Conservation (phyloP, 2,113 vertebrate genomes). For the Erinaceus europaeus region DNA sequence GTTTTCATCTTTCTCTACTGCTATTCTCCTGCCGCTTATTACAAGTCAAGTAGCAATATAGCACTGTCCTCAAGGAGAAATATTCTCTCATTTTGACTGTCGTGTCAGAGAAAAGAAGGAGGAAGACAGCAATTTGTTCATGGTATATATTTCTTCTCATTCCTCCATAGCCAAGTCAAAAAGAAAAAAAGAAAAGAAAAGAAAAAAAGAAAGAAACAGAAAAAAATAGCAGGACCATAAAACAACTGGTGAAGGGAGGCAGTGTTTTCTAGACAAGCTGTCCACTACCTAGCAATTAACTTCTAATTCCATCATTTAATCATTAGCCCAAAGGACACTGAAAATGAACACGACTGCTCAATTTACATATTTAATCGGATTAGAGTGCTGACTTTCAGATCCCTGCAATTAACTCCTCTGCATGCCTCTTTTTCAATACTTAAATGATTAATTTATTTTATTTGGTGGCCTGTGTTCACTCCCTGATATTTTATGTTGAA, state of each 20-base stretch:
- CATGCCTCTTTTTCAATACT: constrained; percentile 58
- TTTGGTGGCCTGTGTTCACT: constrained; percentile 59
- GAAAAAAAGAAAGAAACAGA: too few relatives aligned
- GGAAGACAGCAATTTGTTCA: constrained; percentile 14
- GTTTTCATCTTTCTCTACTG: constrained; percentile 9
- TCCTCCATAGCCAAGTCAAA: not conserved
- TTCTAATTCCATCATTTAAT: constrained; percentile 80
- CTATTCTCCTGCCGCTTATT: constrained; percentile 51
- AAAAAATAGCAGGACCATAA: not conserved
- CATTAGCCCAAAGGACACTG: constrained; percentile 76
- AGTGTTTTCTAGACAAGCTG: constrained; percentile 47
- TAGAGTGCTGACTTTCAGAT: constrained; percentile 78
- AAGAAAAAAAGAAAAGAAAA: not conserved
- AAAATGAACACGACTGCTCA: constrained; percentile 68
- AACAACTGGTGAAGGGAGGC: constrained; percentile 5
- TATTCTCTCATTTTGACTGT: constrained; percentile 55
- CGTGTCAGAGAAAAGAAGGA: constrained; percentile 25
- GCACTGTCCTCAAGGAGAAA: constrained; percentile 39
- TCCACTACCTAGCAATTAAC: constrained; percentile 75
- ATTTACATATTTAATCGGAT: constrained; percentile 82
- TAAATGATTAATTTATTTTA: constrained; percentile 73
- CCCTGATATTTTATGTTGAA: constrained; percentile 59
- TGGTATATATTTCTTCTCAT: not conserved
- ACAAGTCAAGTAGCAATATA: constrained; percentile 58
- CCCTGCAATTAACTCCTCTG: constrained; percentile 77